Conservation (phyloP, 2,888 invertebrate genomes). For the Melanargia galathea region DNA sequence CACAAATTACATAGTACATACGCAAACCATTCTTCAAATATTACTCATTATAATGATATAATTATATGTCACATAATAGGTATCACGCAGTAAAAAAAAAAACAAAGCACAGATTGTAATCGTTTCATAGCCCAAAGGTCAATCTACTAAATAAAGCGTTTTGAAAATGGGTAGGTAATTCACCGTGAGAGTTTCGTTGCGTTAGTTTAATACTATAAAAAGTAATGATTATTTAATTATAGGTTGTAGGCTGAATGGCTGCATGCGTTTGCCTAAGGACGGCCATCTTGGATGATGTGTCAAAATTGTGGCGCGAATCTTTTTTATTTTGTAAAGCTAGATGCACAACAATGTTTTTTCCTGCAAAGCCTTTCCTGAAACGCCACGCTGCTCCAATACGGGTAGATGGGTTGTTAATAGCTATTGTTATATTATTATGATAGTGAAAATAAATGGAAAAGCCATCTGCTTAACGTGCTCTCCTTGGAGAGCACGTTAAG, state of each 20-base stretch:
- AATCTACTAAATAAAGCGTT: slow-evolving; percentile 21
- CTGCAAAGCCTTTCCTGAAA: no score
- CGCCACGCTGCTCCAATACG: no score
- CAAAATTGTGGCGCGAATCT: slow-evolving; percentile 23
- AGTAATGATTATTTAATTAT: slow-evolving; percentile 40
- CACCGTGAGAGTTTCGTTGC: slow-evolving; percentile 35
- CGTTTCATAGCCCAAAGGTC: slow-evolving; percentile 24
- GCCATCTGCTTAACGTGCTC: no score
- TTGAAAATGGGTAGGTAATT: slow-evolving; percentile 28
- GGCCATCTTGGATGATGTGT: slow-evolving; percentile 27
- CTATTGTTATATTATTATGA: no score
- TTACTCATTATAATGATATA: slow-evolving; percentile 11
- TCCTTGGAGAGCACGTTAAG: no score
- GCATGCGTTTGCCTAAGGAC: slow-evolving; percentile 15
- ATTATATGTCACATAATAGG: slow-evolving; percentile 13
- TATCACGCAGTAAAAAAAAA: slow-evolving; percentile 16
- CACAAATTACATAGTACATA: background rate
- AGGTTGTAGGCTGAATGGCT: slow-evolving; percentile 21
- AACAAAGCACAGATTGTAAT: slow-evolving; percentile 26
- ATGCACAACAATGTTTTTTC: no score
- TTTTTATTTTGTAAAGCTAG: slow-evolving; percentile 10
- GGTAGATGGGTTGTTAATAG: no score
- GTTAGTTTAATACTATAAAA: slow-evolving; percentile 31
- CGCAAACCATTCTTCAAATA: slow-evolving; percentile 5
- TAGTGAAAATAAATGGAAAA: no score